Conservation (phyloP, 2,888 invertebrate genomes). For the Drosophila prostipennis region DNA sequence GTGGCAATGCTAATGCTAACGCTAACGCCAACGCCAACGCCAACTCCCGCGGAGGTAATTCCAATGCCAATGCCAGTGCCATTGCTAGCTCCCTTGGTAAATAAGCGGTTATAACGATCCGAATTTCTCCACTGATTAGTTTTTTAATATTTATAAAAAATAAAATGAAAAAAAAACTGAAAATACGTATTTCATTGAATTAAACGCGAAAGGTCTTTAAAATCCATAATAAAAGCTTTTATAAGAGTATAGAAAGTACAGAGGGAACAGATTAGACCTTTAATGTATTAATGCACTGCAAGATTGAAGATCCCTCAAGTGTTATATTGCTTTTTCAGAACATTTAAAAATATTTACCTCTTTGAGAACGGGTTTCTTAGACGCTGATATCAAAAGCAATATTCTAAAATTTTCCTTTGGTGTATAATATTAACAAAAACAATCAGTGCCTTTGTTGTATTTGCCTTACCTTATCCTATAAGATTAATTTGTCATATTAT, state of each 20-base stretch:
- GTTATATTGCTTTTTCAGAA: too few species aligned
- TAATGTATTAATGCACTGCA: too few species aligned
- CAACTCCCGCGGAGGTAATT: constrained; percentile 1
- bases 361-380: not conserved
- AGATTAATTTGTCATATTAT: too few species aligned
- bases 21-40: constrained; percentile 6
- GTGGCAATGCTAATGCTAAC: constrained; percentile 40
- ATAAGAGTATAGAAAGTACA: not conserved
- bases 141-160: constrained; percentile 35
- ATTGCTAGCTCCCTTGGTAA: constrained; percentile 11
- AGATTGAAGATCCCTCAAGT: too few species aligned
- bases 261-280: too few species aligned
- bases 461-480: not conserved
- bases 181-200: not conserved
- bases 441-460: not conserved
- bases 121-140: constrained; percentile 16
- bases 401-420: not conserved
- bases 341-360: too few species aligned
- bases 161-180: constrained; percentile 19
- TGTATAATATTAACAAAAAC: not conserved
- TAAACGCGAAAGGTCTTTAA: too few species aligned
- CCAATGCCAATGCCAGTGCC: constrained; percentile 38
- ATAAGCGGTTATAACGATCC: not conserved
- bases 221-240: not conserved
- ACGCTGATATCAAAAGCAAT: not conserved